Evolutionary conservation across 2,797 vertebrate species (phyloP).

Genomic region (Darevskia nairensis): DNA sequence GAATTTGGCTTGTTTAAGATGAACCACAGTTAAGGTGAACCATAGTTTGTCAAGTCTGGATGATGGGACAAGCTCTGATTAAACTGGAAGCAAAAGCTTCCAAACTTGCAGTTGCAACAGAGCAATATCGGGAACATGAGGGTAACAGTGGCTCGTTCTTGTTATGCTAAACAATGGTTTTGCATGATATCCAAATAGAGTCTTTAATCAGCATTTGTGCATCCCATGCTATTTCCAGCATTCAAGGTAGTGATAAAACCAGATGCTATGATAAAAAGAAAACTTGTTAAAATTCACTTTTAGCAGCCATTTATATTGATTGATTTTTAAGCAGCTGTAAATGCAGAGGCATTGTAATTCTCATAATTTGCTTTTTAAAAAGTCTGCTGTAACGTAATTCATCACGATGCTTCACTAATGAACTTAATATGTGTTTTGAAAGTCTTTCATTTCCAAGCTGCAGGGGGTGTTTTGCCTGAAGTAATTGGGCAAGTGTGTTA

Average conservation of each 20-base stretch:
- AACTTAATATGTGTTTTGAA: conserved; percentile 36
- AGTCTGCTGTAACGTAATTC: background rate
- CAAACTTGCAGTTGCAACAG: background rate
- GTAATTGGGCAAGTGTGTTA: background rate
- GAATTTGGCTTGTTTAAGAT: background rate
- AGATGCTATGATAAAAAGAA: background rate
- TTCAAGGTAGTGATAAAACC: background rate
- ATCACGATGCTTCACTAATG: conserved; percentile 7
- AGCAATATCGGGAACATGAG: too few species aligned
- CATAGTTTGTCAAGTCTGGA: background rate
- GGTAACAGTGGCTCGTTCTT: background rate
- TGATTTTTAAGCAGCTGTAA: background rate
- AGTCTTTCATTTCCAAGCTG: conserved; percentile 7
- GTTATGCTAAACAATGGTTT: background rate
- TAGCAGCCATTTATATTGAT: background rate
- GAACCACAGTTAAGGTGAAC: background rate
- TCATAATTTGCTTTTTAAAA: conserved; percentile 3
- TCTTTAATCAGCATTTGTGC: background rate
- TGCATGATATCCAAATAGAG: background rate
- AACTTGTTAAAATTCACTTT: background rate
- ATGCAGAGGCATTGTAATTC: background rate
- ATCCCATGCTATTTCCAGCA: background rate
- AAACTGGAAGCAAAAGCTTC: background rate
- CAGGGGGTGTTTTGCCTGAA: background rate
- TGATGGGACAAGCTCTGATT: too few species aligned